Evolutionary conservation across 2,797 vertebrate genomes (phyloP), one percentile per base, ranked within the genome.

Genomic region (Merluccius polli): DNA sequence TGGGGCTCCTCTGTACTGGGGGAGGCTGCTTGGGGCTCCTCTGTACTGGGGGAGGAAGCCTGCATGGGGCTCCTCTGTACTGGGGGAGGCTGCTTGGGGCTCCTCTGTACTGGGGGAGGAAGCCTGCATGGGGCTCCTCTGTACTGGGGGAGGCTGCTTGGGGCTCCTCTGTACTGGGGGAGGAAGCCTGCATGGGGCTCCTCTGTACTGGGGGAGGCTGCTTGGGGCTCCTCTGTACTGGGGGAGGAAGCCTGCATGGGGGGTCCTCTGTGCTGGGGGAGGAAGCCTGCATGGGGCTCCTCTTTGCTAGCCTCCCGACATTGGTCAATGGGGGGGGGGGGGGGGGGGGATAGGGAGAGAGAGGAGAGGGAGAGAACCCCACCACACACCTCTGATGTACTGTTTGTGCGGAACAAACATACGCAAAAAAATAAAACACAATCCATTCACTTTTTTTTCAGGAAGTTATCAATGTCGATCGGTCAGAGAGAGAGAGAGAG

Each of bases 391-490:
- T 44, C 41, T 44, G 41, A 44, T 44, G 41, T 44, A 16, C 41
- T n/a, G n/a, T n/a, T 44, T 18, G 41, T 16, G 15, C 44, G 16
- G 12, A 48, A 52, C 63, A 73, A 29, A 68, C 73, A 71, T 59
- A 70, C 72, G n/a, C 48, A 86, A 91, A 91, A 90, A 92, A 89
- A 86, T 85, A 89, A 92, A 90, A 92, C 89, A 86, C 85, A 89
- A 92, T 93, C 93, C 92, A 94, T 95, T 93, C 93, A 93, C 90
- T 86, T 81, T 92, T 93, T 85, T 83, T 75, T 63, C 84, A 84
- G 87, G 90, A 93, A 95, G 93, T 93, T 88, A 96, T 96, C 93
- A 94, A 95, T 96, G 94, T 93, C 84, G 81, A 93, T 95, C 94
- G 92, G 93, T 95, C 91, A 92, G 92, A 90, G 92, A 81, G 87